A percentile compares a stretch with the other conserved stretches of the same genome.
phyloP scores from a whole-genome alignment of 2,797 vertebrate genomes.

The Clamator glandarius region DNA sequence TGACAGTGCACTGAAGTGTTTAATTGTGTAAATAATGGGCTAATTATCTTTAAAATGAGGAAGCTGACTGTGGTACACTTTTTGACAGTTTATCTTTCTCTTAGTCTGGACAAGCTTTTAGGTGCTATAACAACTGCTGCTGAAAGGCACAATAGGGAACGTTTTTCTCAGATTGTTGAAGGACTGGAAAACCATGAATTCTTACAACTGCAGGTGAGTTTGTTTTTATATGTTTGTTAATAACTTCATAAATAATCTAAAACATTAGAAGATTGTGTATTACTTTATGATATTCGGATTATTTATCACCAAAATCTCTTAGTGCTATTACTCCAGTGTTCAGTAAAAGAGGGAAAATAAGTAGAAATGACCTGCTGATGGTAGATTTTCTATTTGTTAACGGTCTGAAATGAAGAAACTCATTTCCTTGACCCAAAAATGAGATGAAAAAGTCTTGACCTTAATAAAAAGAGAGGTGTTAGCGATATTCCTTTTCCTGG shows the following conservation, averaged over 20 bases:
- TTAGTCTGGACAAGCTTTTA: slow-evolving; percentile 93
- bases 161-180: slow-evolving; percentile 94
- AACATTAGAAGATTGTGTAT: background rate
- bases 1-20: background rate
- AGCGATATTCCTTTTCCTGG: background rate
- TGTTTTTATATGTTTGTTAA: background rate
- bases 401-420: background rate
- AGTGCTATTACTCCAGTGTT: background rate
- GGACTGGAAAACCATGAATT: slow-evolving; percentile 95
- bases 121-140: slow-evolving; percentile 95
- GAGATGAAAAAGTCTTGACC: background rate
- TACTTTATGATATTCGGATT: background rate
- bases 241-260: background rate
- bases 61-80: background rate
- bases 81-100: background rate
- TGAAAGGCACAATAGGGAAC: slow-evolving; percentile 92
- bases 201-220: slow-evolving; percentile 92
- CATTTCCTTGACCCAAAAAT: background rate
- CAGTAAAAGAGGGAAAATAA: background rate
- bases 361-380: background rate
- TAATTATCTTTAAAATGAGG: background rate
- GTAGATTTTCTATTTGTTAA: background rate
- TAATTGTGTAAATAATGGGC: background rate
- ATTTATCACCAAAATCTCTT: background rate
- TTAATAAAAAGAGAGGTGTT: background rate